Conservation (phyloP, 2,797 vertebrate species). For the Phalloptychus januarius region DNA sequence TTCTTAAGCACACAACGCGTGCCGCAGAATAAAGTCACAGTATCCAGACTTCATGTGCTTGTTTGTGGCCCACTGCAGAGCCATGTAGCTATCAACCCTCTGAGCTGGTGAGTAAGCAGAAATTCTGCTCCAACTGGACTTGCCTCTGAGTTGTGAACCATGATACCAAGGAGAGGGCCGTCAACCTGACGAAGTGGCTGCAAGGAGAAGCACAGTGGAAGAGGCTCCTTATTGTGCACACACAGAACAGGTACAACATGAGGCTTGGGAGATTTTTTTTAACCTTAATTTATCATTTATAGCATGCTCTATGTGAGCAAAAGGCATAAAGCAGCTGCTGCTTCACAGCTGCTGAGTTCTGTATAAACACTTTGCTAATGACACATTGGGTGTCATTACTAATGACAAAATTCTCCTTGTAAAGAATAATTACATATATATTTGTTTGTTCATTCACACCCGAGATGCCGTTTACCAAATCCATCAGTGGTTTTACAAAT, state of each 20-base stretch:
- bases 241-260: conserved; percentile 23
- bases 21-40: conserved; percentile 24
- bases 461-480: background rate
- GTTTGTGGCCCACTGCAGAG: conserved; percentile 48
- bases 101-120: conserved; percentile 78
- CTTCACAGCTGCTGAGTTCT: conserved; percentile 44
- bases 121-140: conserved; percentile 59
- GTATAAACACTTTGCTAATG: conserved; percentile 17
- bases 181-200: conserved; percentile 32
- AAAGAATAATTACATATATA: background rate
- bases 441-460: conserved; percentile 10
- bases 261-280: conserved; percentile 48
- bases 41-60: conserved; percentile 20
- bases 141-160: conserved; percentile 46
- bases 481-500: conserved; percentile 10
- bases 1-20: conserved; percentile 9
- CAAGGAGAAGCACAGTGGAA: conserved; percentile 40
- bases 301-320: conserved; percentile 32
- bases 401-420: conserved; percentile 1
- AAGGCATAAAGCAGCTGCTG: conserved; percentile 49
- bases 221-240: conserved; percentile 25
- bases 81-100: conserved; percentile 68
- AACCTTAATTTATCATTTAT: conserved; percentile 71
- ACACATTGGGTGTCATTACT: conserved; percentile 7
- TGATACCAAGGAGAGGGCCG: conserved; percentile 38